These are phyloP conservation scores for Lordiphosa collinella DNA, from an alignment of 1,140 invertebrate genomes.

Conservation along the genomic window DNA sequence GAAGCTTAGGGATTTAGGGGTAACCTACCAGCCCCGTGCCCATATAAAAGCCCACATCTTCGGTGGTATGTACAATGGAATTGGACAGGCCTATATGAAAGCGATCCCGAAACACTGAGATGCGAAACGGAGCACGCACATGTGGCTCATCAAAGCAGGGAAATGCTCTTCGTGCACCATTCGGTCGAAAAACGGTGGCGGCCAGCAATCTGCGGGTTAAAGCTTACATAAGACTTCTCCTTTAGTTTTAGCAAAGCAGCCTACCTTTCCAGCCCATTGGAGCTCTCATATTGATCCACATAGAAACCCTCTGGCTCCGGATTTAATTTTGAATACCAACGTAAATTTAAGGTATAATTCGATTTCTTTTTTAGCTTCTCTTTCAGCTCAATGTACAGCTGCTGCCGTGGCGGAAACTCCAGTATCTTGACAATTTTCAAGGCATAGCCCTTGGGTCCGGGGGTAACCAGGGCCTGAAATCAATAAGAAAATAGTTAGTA, in stretches of 20 bases:
- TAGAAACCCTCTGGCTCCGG: constrained; percentile 95
- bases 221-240: constrained; percentile 25
- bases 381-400: constrained; percentile 92
- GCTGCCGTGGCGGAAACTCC: constrained; percentile 90
- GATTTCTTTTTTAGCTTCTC: constrained; percentile 87
- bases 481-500: background rate
- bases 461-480: constrained; percentile 83
- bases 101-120: constrained; percentile 91
- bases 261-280: constrained; percentile 89
- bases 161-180: constrained; percentile 95
- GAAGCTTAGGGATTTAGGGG: no score
- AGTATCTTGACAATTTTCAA: constrained; percentile 87
- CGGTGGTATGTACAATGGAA: constrained; percentile 92
- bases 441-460: constrained; percentile 85
- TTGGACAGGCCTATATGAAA: constrained; percentile 94
- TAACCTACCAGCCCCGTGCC: constrained; percentile 87
- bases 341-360: constrained; percentile 91
- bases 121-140: constrained; percentile 94
- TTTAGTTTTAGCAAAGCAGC: background rate
- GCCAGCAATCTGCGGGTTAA: constrained; percentile 87
- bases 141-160: constrained; percentile 99
- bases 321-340: constrained; percentile 89
- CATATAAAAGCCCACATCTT: constrained; percentile 92
- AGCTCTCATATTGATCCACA: constrained; percentile 90
- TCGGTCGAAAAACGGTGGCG: constrained; percentile 97